Percentiles rank a stretch among this genome's conserved stretches.
These are phyloP conservation scores for Varanus komodoensis DNA, from an alignment of 2,113 vertebrate genomes.

Conservation along the genomic window DNA sequence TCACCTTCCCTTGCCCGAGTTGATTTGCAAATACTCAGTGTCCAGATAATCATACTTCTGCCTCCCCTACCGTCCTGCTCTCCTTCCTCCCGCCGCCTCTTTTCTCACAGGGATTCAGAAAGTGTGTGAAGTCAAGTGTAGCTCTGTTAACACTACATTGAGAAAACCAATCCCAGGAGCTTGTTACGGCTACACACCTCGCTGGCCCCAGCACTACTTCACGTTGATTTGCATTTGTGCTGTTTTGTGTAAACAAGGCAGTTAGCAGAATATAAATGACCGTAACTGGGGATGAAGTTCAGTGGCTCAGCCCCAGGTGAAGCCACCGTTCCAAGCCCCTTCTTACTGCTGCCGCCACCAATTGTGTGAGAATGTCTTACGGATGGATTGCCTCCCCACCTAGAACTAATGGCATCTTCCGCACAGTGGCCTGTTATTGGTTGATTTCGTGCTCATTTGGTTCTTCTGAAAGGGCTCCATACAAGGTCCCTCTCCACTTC, in stretches of 20 bases:
- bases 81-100: background rate
- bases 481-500: background rate
- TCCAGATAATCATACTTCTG: conserved; percentile 69
- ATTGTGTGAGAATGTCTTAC: no score
- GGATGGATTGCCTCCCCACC: background rate
- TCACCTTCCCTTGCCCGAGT: conserved; percentile 39
- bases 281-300: conserved; percentile 67
- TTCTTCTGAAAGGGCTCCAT: background rate
- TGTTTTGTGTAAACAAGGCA: conserved; percentile 79
- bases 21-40: conserved; percentile 69
- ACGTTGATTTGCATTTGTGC: conserved; percentile 79
- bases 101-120: conserved; percentile 29
- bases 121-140: conserved; percentile 80
- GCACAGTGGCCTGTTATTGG: background rate
- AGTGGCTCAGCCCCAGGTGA: conserved; percentile 52
- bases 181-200: conserved; percentile 75
- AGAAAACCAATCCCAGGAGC: conserved; percentile 78
- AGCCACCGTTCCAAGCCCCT: conserved; percentile 47
- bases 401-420: no score
- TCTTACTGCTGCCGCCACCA: conserved; percentile 29
- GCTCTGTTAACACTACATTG: conserved; percentile 80
- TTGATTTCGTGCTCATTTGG: background rate
- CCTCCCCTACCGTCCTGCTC: conserved; percentile 33
- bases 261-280: conserved; percentile 78
- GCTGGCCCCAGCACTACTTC: conserved; percentile 64